A percentile compares a stretch with the other conserved stretches of the same genome.
These are phyloP conservation scores for Mionectes macconnelli DNA, from an alignment of 2,113 vertebrate species.

Conservation along the genomic window DNA sequence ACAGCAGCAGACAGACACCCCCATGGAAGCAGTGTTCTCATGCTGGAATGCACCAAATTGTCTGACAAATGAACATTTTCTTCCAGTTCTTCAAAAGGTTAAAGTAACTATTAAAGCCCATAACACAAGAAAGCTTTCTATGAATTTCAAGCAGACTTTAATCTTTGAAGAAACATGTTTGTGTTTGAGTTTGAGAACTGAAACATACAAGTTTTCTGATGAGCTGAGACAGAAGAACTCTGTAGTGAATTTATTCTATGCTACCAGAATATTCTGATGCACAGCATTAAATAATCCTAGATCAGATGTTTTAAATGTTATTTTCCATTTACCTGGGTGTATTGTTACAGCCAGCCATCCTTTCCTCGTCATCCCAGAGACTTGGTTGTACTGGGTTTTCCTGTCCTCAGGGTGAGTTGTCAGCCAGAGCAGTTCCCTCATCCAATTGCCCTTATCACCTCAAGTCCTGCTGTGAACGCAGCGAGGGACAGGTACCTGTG, in stretches of 20 bases:
- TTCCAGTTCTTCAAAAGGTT: constrained; percentile 6
- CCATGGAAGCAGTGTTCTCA: not conserved
- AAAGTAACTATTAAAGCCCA: constrained; percentile 12
- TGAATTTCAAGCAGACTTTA: not conserved
- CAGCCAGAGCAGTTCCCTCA: not conserved
- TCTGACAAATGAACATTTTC: constrained; percentile 14
- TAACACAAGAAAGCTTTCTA: not conserved
- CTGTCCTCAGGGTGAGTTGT: not conserved
- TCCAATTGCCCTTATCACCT: not conserved
- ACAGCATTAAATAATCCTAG: not conserved
- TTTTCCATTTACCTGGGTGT: not conserved
- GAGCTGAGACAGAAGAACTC: not conserved
- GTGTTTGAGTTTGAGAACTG: constrained; percentile 6
- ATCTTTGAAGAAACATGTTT: not conserved
- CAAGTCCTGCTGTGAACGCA: not conserved
- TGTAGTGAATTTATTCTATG: not conserved
- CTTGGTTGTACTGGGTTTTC: not conserved
- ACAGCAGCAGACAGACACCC: not conserved
- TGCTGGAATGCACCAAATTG: not conserved
- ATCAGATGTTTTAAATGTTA: not conserved
- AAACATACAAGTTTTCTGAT: not conserved
- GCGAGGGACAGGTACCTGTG: accelerated
- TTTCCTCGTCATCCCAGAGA: not conserved
- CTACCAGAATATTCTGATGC: not conserved
- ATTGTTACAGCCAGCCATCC: not conserved